These are phyloP conservation scores for Mormoops blainvillei DNA, from an alignment of 2,113 vertebrate genomes.

Conservation along the genomic window DNA sequence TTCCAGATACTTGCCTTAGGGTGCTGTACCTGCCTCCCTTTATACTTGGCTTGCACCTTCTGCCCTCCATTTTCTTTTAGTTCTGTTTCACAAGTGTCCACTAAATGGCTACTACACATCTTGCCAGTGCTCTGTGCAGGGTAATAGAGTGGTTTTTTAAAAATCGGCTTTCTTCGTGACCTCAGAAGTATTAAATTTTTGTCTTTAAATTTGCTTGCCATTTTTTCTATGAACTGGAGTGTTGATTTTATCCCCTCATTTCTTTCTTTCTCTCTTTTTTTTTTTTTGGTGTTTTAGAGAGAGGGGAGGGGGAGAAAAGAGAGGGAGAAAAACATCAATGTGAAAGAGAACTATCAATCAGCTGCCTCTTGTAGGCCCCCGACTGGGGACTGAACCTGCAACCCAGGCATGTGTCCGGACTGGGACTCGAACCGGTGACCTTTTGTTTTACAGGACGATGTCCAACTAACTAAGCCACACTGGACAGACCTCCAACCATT, in stretches of 20 bases:
- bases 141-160: background rate
- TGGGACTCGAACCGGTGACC: too few relatives aligned
- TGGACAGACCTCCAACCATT: background rate
- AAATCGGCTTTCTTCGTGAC: background rate
- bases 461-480: too few relatives aligned
- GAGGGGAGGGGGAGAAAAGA: too few relatives aligned
- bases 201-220: background rate
- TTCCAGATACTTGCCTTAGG: background rate
- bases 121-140: fast-evolving
- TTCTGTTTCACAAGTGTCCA: background rate
- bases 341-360: too few relatives aligned
- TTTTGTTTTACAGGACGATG: too few relatives aligned
- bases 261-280: too few relatives aligned
- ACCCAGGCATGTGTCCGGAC: too few relatives aligned
- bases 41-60: background rate
- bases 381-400: too few relatives aligned
- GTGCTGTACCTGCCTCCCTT: background rate
- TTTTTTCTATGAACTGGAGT: background rate
- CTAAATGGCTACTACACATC: fast-evolving
- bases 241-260: background rate
- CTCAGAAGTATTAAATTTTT: background rate
- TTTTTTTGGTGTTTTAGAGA: too few relatives aligned
- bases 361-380: too few relatives aligned
- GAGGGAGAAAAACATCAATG: too few relatives aligned
- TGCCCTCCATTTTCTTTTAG: background rate